Evolutionary conservation across 2,797 vertebrate species (phyloP).

Genomic region (Sebastes itinus): DNA sequence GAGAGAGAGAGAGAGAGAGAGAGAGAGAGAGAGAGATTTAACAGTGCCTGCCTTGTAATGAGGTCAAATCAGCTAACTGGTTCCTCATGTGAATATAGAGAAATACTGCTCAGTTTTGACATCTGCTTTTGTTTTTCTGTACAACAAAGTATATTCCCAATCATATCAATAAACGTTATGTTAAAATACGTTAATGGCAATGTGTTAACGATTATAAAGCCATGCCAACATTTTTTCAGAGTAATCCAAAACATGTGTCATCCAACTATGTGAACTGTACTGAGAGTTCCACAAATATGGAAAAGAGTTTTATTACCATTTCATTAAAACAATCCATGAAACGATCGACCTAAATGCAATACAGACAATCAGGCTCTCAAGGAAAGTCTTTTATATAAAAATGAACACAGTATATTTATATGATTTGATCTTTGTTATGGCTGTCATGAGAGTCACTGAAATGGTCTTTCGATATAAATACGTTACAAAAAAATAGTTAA

Average conservation of each 20-base stretch:
- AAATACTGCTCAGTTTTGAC: neutral
- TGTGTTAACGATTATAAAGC: neutral
- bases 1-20: neutral
- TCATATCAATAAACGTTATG: neutral
- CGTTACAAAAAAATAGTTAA: slow-evolving; percentile 76
- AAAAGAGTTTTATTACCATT: slow-evolving; percentile 68
- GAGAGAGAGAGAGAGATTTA: slow-evolving; percentile 53
- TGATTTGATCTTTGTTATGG: slow-evolving; percentile 50
- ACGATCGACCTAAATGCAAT: slow-evolving; percentile 58
- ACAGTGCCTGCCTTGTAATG: slow-evolving; percentile 50
- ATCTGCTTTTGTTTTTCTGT: neutral
- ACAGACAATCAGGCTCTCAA: slow-evolving; percentile 66
- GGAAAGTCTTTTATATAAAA: slow-evolving; percentile 73
- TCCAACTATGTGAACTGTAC: neutral
- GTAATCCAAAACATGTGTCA: neutral
- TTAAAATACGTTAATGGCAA: neutral
- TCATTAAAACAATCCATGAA: slow-evolving; percentile 57
- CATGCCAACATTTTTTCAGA: neutral
- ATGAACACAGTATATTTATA: slow-evolving; percentile 54
- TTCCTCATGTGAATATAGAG: slow-evolving; percentile 46
- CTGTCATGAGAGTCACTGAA: slow-evolving; percentile 48
- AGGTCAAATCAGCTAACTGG: slow-evolving; percentile 67
- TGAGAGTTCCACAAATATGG: slow-evolving; percentile 37
- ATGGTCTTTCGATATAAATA: slow-evolving; percentile 70
- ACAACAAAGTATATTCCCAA: neutral